Percentiles rank a stretch among this genome's conserved stretches.
phyloP scores from a whole-genome alignment of 1,140 invertebrate species.

The Tetramorium simillimum region DNA sequence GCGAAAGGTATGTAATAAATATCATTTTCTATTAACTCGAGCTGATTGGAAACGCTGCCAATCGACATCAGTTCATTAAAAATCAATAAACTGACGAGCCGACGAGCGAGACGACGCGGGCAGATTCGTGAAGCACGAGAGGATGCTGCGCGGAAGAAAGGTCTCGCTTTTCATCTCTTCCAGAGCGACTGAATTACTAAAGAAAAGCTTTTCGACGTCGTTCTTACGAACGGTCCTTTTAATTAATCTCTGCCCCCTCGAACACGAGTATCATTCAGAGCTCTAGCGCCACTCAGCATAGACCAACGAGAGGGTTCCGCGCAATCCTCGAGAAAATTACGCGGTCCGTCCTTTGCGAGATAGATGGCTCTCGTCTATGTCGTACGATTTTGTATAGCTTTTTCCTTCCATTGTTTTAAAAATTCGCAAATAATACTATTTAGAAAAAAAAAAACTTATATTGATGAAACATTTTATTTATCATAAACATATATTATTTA shows the following conservation, averaged over 20 bases:
- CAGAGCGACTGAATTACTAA: constrained; percentile 45
- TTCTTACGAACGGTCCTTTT: constrained; percentile 65
- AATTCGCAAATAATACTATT: neutral
- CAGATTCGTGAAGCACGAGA: neutral
- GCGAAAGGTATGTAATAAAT: constrained; percentile 59
- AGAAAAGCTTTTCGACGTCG: constrained; percentile 71
- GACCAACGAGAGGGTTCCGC: constrained; percentile 54
- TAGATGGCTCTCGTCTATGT: neutral
- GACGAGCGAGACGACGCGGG: neutral
- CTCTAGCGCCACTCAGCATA: constrained; percentile 43
- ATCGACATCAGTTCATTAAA: constrained; percentile 65
- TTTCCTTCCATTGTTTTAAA: neutral
- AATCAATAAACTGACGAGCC: constrained; percentile 67
- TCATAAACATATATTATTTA: too few relatives aligned
- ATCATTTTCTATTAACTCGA: constrained; percentile 68
- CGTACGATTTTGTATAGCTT: neutral
- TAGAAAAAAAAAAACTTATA: neutral
- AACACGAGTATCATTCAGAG: constrained; percentile 68
- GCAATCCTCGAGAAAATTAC: constrained; percentile 53
- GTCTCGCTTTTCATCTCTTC: constrained; percentile 15
- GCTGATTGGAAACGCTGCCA: constrained; percentile 33
- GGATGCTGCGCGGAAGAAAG: neutral
- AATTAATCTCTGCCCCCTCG: constrained; percentile 72
- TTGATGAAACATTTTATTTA: neutral
- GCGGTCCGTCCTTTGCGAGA: constrained; percentile 20